phyloP scores from a whole-genome alignment of 2,113 vertebrate species.

The Notiomystis cincta region DNA sequence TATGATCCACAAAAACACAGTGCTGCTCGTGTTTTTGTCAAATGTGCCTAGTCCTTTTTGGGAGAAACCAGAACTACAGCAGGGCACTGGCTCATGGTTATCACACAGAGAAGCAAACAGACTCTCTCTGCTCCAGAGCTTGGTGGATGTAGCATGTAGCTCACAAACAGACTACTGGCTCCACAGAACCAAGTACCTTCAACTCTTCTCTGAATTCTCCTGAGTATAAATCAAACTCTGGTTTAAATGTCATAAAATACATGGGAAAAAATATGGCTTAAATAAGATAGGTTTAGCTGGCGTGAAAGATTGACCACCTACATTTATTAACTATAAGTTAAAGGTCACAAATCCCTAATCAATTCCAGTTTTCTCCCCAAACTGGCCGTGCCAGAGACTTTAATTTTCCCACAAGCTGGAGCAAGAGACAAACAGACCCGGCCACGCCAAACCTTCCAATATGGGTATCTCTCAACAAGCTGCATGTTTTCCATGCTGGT shows the following conservation, averaged over 20 bases:
- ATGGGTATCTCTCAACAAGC: background rate
- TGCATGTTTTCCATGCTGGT: accelerated
- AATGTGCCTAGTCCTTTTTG: background rate
- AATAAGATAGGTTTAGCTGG: background rate
- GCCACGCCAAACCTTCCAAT: background rate
- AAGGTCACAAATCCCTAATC: background rate
- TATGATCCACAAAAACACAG: background rate
- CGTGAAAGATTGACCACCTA: background rate
- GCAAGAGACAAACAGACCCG: background rate
- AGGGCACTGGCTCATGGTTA: background rate
- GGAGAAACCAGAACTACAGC: background rate
- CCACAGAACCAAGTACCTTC: background rate
- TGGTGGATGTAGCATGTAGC: background rate
- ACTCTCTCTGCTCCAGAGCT: background rate
- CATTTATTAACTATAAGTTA: background rate
- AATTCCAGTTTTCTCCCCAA: background rate
- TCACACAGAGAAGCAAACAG: background rate
- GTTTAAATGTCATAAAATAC: background rate
- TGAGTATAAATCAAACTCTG: background rate
- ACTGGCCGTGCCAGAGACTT: background rate
- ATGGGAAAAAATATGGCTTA: background rate
- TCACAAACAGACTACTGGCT: background rate
- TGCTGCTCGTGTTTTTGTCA: background rate
- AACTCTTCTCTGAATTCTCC: background rate
- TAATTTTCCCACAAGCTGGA: background rate